Percentiles rank a stretch among this genome's conserved stretches.
These are phyloP conservation scores for Philypnodon macrostomus DNA, from an alignment of 2,797 vertebrate genomes.

Conservation along the genomic window DNA sequence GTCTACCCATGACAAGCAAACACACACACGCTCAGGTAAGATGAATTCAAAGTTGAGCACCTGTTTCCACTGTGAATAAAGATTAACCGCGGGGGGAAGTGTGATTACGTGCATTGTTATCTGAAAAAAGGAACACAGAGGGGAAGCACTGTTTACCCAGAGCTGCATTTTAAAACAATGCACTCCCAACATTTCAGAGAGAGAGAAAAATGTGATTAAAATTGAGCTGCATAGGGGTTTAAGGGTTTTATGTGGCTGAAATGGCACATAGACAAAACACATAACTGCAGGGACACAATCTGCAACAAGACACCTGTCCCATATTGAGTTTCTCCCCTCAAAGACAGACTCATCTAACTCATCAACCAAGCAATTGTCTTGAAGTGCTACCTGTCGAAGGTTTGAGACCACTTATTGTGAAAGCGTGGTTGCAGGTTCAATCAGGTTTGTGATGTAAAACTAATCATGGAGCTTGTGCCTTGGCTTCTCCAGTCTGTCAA, in stretches of 20 bases:
- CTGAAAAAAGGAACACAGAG: constrained; percentile 3
- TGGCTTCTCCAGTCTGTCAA: background rate
- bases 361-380: background rate
- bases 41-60: constrained; percentile 18
- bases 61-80: constrained; percentile 10
- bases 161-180: constrained; percentile 1
- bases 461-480: background rate
- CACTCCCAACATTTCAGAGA: constrained; percentile 1
- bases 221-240: constrained; percentile 10
- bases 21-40: background rate
- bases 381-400: background rate
- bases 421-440: background rate
- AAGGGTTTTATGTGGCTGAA: constrained; percentile 1
- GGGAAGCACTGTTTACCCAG: constrained; percentile 3
- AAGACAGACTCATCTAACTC: constrained; percentile 1
- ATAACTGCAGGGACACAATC: background rate
- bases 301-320: background rate
- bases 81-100: constrained; percentile 7
- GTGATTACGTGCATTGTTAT: constrained; percentile 9
- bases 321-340: background rate
- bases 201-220: constrained; percentile 15
- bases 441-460: background rate
- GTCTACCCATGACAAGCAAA: constrained; percentile 1
- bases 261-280: too few species aligned
- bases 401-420: background rate